phyloP scores from a whole-genome alignment of 2,113 vertebrate genomes.

The Uria aalge region DNA sequence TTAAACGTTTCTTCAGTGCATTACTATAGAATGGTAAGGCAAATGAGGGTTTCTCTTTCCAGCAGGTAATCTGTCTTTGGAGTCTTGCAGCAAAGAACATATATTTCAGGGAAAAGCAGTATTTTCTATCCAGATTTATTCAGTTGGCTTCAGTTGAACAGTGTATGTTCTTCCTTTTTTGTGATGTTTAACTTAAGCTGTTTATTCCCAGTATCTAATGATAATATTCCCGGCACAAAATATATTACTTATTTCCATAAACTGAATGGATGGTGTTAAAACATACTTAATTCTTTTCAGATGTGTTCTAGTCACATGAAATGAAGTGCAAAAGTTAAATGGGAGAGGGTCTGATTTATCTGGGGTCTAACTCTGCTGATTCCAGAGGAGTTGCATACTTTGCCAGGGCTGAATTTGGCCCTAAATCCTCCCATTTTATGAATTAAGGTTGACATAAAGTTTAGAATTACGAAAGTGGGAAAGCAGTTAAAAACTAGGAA shows the following conservation, averaged over 20 bases:
- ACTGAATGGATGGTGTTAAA: background rate
- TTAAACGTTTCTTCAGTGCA: fast-evolving
- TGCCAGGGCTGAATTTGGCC: background rate
- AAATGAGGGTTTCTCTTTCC: background rate
- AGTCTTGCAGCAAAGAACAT: background rate
- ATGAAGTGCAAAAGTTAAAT: background rate
- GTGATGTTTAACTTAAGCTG: background rate
- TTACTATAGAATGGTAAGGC: background rate
- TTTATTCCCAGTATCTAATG: background rate
- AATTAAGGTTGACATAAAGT: slow-evolving; percentile 36
- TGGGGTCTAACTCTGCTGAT: background rate
- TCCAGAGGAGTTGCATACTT: background rate
- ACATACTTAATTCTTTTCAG: background rate
- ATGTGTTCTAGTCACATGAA: background rate
- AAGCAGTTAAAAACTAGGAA: slow-evolving; percentile 10
- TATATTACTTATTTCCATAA: background rate
- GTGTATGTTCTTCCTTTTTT: background rate
- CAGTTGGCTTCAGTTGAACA: background rate
- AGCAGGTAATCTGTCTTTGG: background rate
- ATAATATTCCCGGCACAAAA: background rate
- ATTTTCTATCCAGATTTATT: background rate
- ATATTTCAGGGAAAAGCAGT: background rate
- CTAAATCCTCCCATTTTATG: background rate
- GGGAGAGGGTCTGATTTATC: background rate
- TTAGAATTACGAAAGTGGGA: slow-evolving; percentile 13